These are phyloP conservation scores for Drosophila cyrtoloma DNA, from an alignment of 2,888 invertebrate species.

Conservation along the genomic window DNA sequence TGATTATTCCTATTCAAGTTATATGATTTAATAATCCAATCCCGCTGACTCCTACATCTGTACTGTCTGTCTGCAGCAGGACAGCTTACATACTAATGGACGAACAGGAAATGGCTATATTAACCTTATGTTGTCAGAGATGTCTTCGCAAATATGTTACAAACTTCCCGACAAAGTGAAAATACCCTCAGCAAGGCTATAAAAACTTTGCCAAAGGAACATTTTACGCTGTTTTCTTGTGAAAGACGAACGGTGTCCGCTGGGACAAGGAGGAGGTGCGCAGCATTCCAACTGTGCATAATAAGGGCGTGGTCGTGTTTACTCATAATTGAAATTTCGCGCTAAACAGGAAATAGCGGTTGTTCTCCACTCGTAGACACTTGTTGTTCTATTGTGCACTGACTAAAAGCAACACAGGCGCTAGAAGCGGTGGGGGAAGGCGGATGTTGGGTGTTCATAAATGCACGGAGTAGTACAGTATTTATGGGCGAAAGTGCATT, in stretches of 20 bases:
- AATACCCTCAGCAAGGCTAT: neutral
- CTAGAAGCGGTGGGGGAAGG: neutral
- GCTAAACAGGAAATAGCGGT: constrained; percentile 73
- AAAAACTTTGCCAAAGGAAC: constrained; percentile 56
- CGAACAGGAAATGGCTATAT: neutral
- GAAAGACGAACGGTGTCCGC: constrained; percentile 2
- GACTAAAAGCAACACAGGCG: constrained; percentile 36
- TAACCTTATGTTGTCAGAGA: neutral
- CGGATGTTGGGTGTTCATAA: constrained; percentile 56
- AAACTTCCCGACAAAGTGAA: too few species aligned
- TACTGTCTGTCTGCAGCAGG: neutral
- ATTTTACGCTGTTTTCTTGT: constrained; percentile 44
- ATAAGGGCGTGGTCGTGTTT: constrained; percentile 59
- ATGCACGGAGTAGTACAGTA: constrained; percentile 45
- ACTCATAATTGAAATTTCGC: constrained; percentile 79
- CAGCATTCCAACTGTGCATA: neutral
- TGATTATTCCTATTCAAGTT: neutral
- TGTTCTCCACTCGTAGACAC: constrained; percentile 58
- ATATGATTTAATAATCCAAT: neutral
- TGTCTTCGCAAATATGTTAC: neutral
- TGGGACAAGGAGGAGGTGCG: neutral
- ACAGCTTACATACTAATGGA: neutral
- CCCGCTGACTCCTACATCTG: neutral
- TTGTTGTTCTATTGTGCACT: constrained; percentile 53
- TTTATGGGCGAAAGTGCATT: constrained; percentile 57